Evolutionary conservation across 2,797 vertebrate species (phyloP), one percentile per base, ranked within the genome.

Genomic region (Sorex maritimensis): DNA sequence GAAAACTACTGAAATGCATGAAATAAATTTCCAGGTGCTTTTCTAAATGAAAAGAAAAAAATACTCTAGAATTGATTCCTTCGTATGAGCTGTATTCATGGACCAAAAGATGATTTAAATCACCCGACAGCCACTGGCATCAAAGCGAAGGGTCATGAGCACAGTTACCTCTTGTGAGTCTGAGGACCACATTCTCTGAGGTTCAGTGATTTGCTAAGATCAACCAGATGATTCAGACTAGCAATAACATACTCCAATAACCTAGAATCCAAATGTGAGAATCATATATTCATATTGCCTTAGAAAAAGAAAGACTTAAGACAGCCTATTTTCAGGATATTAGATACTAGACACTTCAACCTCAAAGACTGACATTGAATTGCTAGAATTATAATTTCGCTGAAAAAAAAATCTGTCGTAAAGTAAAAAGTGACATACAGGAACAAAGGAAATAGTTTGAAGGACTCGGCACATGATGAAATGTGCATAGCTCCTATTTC

Each of bases 1-100:
- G 75, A 81, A 86, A 91, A 96, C 93, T 84, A 92, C 23, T 28
- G 61, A 90, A 97, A 86, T 30, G 63, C 34, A 90, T 74, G 26
- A 85, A 96, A 93, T 90, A 77, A 75, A 94, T n/a, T 86, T 88
- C 46, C 44, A 92, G 65, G 71, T 92, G 15, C 19, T 81, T 94
- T 94, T 96, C 55, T 84, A 80, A 93, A 87, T 92, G 46, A 58
- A 88, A 85, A 61, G n/a, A 49, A 65, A 52, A 75, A 12, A 71
- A 6, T 61, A 61, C 23, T 58, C 61, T 87, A 81, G 80, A 91
- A 80, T 52, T 38, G 69, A 86, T 74, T 95, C 49, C 72, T 81
- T 90, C 75, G 65, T 52, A 79, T 73, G 71, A 86, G 34, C 78
- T 91, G 74, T 6, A 93, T 7, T 82, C 41, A 89, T 30, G n/a